Base-by-base conservation (phyloP, 2,888 invertebrate genomes). In the Acanthacorydalis orientalis region DNA sequence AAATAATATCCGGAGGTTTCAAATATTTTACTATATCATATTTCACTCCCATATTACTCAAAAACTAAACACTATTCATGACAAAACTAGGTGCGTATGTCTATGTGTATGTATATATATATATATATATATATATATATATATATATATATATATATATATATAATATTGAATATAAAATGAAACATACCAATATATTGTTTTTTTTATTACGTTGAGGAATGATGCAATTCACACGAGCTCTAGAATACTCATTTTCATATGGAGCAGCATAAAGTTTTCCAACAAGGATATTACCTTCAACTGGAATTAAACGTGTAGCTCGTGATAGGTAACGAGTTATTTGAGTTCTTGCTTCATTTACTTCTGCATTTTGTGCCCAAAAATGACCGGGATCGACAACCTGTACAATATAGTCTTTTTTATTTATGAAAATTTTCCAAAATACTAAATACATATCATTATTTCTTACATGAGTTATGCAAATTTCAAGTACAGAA, bases 381-480 rank as follows among this genome's bases (percentile, higher is more conserved):
- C 78, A 86, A 63, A 86, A 85, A 56, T 77, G 75, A 48, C 76
- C 73, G 15, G 80, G 75, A 59, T 74, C 73, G 12, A 73, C 63
- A 2, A 74, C 57, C 79, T 83, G 58, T 23, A 58, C 56, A 50
- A n/a, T n/a, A n/a, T n/a, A n/a, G n/a, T n/a, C n/a, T n/a, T n/a
- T n/a, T n/a, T n/a, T n/a, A n/a, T n/a, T n/a, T n/a, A n/a, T n/a
- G n/a, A n/a, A n/a, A n/a, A n/a, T n/a, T n/a, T n/a, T n/a, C n/a
- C n/a, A n/a, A n/a, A 46, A 41, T 49, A 44, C 37, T 34, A 44
- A 37, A 43, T 50, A n/a, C n/a, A n/a, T n/a, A n/a, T n/a, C n/a
- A n/a, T n/a, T n/a, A 11, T 49, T 15, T 61, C 64, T 64, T 65
- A 80, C 80, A 56, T 77, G 68, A 3, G 72, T 68, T 44, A 83